Evolutionary conservation across 2,113 vertebrate species (phyloP).

Genomic region (Malurus melanocephalus): DNA sequence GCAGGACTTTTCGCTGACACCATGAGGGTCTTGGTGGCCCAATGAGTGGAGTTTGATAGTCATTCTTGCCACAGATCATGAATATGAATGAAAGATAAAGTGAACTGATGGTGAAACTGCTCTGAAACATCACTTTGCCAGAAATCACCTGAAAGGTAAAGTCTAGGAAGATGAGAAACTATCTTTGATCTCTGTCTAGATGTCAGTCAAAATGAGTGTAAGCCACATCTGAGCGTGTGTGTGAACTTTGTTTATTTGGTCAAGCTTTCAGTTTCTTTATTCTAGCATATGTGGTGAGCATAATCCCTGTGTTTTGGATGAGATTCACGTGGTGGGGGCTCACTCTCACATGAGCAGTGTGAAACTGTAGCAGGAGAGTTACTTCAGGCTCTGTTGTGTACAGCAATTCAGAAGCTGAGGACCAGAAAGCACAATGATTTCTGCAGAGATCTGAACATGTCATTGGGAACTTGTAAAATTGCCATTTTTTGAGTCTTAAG

Average conservation of each 20-base stretch:
- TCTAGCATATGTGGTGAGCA: background rate
- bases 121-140: background rate
- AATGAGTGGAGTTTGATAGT: conserved; percentile 84
- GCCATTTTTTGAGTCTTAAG: fast-evolving
- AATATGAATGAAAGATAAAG: background rate
- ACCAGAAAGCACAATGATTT: background rate
- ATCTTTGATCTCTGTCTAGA: fast-evolving
- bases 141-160: background rate
- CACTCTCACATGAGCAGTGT: too few relatives aligned
- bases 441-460: background rate
- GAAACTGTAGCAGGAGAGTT: background rate
- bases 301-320: background rate
- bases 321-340: background rate
- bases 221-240: background rate
- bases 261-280: background rate
- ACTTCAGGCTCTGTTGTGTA: background rate
- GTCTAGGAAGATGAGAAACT: background rate
- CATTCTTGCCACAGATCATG: conserved; percentile 78
- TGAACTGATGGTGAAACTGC: background rate
- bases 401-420: background rate
- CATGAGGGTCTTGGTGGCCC: conserved; percentile 71
- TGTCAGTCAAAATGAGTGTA: background rate
- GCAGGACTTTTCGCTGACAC: conserved; percentile 81
- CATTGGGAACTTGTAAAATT: background rate
- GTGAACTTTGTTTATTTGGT: background rate